Base-by-base conservation (phyloP, 2,888 invertebrate genomes). In the Thereva nobilitata region DNA sequence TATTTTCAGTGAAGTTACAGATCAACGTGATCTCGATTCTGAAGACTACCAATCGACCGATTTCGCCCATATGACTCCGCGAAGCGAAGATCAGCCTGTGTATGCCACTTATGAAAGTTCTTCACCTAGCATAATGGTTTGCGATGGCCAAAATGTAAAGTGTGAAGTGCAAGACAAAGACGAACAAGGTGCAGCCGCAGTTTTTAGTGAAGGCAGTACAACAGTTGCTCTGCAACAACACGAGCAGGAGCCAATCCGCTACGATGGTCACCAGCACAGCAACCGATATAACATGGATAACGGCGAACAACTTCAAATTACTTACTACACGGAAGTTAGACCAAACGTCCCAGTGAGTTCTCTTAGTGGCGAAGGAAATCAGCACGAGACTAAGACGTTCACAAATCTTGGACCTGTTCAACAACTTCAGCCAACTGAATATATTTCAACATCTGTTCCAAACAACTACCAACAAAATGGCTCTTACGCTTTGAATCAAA, bases 331-430 rank as follows among this genome's bases (percentile, higher is more conserved):
- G 8, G 66, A 67, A 40, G 57, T 66, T 7, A 50, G 67, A n/a
- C 44, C 67, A 23, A 66, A 69, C 5, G 23, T 42, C 3, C 37
- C 34, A 5, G 66, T 64, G 2, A 12, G 37, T n/a, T 23, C 64
- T 1, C 37, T 64, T 2, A 64, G 40, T 42, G 7, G 44, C 9
- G 42, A 42, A n/a, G 53, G 53, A 4, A 40, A 9, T 9, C 55
- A 55, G 5, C 76, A 75, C 54, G 80, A 80, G 71, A 70, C 75
- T 1, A 80, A 80, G 70, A 80, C 80, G 0, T 80, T 79, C 64
- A 80, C 80, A 8, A 80, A 80, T 69, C 68, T 80, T 67, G 80
- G 80, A 4, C 76, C 74, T 41, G 75, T 34, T 45, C 68, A 50
- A 12, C 64, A 66, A 7, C 10, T 67, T 3, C 63, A 42, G 12